Conservation (phyloP, 2,797 vertebrate genomes). For the Pseudomugil tenellus region DNA sequence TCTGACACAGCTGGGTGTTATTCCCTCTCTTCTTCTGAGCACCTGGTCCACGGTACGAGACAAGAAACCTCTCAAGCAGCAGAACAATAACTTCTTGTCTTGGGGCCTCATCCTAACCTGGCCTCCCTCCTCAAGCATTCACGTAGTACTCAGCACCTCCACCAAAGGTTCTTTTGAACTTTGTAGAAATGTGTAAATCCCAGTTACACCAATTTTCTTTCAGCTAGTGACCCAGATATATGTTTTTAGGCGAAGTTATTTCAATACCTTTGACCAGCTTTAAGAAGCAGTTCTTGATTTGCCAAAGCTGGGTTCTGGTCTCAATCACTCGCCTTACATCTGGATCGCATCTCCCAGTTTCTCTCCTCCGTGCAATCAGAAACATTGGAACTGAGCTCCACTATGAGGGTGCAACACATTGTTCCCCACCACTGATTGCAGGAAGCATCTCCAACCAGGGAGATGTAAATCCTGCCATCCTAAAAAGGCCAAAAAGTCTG, state of each 20-base stretch:
- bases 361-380: slow-evolving; percentile 74
- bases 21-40: slow-evolving; percentile 36
- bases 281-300: slow-evolving; percentile 82
- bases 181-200: slow-evolving; percentile 71
- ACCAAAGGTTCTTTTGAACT: slow-evolving; percentile 67
- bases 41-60: slow-evolving; percentile 69
- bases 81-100: slow-evolving; percentile 68
- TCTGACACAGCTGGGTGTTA: slow-evolving; percentile 7
- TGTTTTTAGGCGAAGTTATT: slow-evolving; percentile 69
- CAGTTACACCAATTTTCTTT: slow-evolving; percentile 46
- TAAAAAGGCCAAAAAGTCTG: slow-evolving; percentile 32
- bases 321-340: slow-evolving; percentile 87
- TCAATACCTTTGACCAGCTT: slow-evolving; percentile 80
- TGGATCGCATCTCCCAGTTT: slow-evolving; percentile 85
- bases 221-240: slow-evolving; percentile 31
- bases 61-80: slow-evolving; percentile 61
- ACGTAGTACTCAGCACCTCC: slow-evolving; percentile 15
- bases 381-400: slow-evolving; percentile 54
- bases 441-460: slow-evolving; percentile 52
- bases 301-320: slow-evolving; percentile 88
- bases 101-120: slow-evolving; percentile 41
- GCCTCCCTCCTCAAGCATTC: slow-evolving; percentile 34
- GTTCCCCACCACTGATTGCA: slow-evolving; percentile 65
- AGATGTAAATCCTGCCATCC: slow-evolving; percentile 27
- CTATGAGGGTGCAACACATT: slow-evolving; percentile 79